These are phyloP conservation scores for Watersipora subatra DNA, from an alignment of 1,140 invertebrate species.

Conservation along the genomic window DNA sequence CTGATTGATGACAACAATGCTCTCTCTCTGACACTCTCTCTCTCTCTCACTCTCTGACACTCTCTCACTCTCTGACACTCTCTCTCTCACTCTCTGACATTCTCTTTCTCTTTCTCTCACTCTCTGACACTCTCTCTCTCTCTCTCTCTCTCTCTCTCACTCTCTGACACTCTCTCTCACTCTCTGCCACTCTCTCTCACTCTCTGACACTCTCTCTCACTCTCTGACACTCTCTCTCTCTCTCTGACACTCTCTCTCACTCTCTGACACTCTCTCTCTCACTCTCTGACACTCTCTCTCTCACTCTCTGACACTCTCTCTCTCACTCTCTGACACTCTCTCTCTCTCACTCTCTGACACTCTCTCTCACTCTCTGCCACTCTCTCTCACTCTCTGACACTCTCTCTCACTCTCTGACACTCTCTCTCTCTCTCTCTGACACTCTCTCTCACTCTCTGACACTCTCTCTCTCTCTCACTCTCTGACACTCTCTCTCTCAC, in stretches of 20 bases:
- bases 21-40: background rate
- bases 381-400: conserved; percentile 9
- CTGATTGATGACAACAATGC: no score
- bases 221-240: conserved; percentile 6
- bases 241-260: conserved; percentile 1
- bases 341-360: conserved; percentile 4
- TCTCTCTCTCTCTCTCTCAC: conserved; percentile 7
- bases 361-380: conserved; percentile 3
- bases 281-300: conserved; percentile 1
- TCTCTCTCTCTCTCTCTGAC: background rate
- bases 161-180: conserved; percentile 5
- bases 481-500: conserved; percentile 8
- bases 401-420: conserved; percentile 1
- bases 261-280: background rate
- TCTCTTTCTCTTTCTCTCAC: conserved; percentile 6
- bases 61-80: background rate
- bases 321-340: background rate
- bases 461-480: conserved; percentile 7
- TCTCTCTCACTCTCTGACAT: background rate
- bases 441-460: conserved; percentile 5
- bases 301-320: conserved; percentile 6
- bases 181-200: conserved; percentile 3
- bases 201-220: conserved; percentile 3
- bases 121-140: conserved; percentile 2
- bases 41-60: background rate